phyloP scores from a whole-genome alignment of 2,113 vertebrate genomes.

The Melozone crissalis region DNA sequence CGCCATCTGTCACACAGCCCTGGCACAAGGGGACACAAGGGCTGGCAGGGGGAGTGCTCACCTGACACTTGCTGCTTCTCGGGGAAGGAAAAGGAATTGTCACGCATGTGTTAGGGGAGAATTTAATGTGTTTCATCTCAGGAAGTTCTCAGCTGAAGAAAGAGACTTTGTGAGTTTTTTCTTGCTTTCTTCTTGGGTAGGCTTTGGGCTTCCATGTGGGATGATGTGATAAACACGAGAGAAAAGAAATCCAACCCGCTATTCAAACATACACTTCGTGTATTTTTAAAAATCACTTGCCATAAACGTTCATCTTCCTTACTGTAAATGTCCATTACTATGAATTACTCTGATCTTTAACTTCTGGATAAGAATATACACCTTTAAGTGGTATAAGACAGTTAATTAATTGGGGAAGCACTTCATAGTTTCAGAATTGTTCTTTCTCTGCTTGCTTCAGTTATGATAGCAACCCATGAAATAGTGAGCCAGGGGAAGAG shows the following conservation, averaged over 20 bases:
- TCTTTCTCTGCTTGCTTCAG: background rate
- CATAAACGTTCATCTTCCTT: background rate
- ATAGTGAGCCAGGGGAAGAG: background rate
- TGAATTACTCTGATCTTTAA: background rate
- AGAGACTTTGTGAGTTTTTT: background rate
- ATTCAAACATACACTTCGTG: accelerated
- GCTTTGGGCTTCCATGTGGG: background rate
- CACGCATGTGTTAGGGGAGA: background rate
- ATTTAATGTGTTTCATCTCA: background rate
- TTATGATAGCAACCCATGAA: background rate
- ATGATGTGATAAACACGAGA: background rate
- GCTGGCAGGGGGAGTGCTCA: background rate
- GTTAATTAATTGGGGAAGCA: background rate
- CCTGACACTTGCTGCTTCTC: background rate
- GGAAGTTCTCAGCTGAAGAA: background rate
- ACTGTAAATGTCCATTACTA: background rate
- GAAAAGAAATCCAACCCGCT: background rate
- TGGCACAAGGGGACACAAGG: background rate
- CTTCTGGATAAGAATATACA: background rate
- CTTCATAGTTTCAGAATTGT: background rate
- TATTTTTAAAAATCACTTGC: background rate
- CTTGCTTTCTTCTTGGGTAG: background rate
- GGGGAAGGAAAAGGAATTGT: background rate
- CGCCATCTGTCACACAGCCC: background rate
- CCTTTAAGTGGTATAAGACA: background rate